These are phyloP conservation scores for Tragulus kanchil DNA, from an alignment of 2,113 vertebrate species.

Conservation along the genomic window DNA sequence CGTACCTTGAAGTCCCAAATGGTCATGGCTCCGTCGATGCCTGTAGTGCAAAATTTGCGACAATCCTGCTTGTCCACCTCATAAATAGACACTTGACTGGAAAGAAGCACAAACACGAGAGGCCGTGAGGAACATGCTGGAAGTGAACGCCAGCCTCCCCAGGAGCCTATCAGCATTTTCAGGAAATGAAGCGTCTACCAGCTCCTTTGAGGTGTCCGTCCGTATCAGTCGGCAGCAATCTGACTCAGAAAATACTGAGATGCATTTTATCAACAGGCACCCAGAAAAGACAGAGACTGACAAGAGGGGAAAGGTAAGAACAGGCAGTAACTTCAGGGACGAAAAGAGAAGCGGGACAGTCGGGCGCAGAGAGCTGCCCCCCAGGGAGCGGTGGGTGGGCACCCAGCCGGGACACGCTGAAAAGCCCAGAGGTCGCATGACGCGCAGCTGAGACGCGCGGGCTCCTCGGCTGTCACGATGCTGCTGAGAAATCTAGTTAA, in stretches of 20 bases:
- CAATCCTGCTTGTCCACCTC: constrained; percentile 99
- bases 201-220: background rate
- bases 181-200: background rate
- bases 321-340: background rate
- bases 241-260: background rate
- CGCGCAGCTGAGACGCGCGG: background rate
- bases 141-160: background rate
- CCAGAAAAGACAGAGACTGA: background rate
- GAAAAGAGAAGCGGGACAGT: background rate
- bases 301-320: background rate
- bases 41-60: constrained; percentile 99
- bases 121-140: background rate
- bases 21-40: constrained; percentile 99
- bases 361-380: background rate
- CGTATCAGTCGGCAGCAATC: background rate
- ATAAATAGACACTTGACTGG: constrained; percentile 99
- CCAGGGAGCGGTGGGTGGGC: background rate
- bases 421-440: background rate
- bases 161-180: fast-evolving
- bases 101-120: constrained; percentile 58
- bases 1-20: constrained; percentile 99
- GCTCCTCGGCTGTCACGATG: background rate
- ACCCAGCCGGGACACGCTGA: background rate
- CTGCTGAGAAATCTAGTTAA: background rate
- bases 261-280: background rate